phyloP scores from a whole-genome alignment of 2,797 vertebrate species.

The Eleutherodactylus coqui region DNA sequence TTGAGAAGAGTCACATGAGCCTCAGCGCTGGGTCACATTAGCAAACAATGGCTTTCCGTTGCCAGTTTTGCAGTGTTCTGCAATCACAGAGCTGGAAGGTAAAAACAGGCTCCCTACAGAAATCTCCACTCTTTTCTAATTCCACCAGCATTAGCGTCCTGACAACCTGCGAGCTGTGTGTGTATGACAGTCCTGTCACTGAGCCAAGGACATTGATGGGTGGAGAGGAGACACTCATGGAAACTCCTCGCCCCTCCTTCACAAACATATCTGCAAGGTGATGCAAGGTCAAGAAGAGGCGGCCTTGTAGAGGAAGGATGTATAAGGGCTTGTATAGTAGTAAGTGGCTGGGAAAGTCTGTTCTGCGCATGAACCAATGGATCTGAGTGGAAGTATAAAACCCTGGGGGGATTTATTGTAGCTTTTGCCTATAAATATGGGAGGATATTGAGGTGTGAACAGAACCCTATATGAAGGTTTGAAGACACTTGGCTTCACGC shows the following conservation, averaged over 20 bases:
- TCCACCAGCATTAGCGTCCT: background rate
- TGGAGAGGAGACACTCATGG: constrained; percentile 6
- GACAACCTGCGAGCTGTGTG: background rate
- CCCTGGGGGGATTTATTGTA: too few species aligned
- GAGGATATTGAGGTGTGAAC: too few species aligned
- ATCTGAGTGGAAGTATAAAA: too few species aligned
- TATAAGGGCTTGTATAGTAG: too few species aligned
- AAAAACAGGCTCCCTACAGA: background rate
- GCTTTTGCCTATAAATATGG: too few species aligned
- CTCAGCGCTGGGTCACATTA: background rate
- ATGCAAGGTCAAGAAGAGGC: constrained; percentile 20
- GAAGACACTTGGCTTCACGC: too few species aligned
- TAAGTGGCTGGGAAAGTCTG: too few species aligned
- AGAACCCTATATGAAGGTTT: too few species aligned
- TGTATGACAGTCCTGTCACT: constrained; percentile 16
- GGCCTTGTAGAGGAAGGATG: background rate
- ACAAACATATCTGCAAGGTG: constrained; percentile 3
- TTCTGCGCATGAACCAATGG: too few species aligned
- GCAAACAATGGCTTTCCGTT: background rate
- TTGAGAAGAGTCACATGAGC: constrained; percentile 47
- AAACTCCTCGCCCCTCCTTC: constrained; percentile 30
- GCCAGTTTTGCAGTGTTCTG: background rate
- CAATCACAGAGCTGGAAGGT: background rate
- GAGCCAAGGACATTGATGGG: constrained; percentile 57
- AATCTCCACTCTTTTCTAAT: background rate